Base-by-base conservation (phyloP, 2,113 vertebrate species). In the Corythornis vintsioides region DNA sequence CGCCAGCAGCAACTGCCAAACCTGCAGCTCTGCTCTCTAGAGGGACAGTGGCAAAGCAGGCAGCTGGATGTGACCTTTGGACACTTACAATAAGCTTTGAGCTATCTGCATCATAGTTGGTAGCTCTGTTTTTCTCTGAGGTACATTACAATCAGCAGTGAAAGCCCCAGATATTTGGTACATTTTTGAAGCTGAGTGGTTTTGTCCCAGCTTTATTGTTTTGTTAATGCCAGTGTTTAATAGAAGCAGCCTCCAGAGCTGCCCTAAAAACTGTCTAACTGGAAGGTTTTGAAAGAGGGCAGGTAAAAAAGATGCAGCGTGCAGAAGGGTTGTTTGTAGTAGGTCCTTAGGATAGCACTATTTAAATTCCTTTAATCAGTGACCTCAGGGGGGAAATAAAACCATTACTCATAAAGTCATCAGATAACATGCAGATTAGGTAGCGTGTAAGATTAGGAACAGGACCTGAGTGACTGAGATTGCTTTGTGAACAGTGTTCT, bases 331-430 rank as follows among this genome's bases (percentile, higher is more conserved):
- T 88, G 69, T 95, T 95, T 92, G 75, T 71, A 57, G 53, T 86
- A 63, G 61, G 35, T 92, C 71, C 65, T 94, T 83, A 64, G 67
- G 64, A 53, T 26, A 83, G 65, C 65, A 65, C 69, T 93, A 13
- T 91, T 94, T 89, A 93, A 96, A 72, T 88, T 84, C 71, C 69
- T 94, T 91, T 93, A 94, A 96, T 96, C 91, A 83, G 89, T 96
- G 90, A 93, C 86, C 86, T 1, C 6, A 26, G 74, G 47, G 26
- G 8, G 9, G 9, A 47, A 83, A 78, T 28, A 61, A 90, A 92
- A 74, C 52, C 26, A 80, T 94, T 95, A 86, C 75, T 93, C 82
- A 89, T 77, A 65, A 93, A 95, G 88, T 75, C 69, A 85, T 91
- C 75, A 89, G 94, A 94, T 93, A 93, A 95, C 74, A 50, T 0